Conservation (phyloP, 2,113 vertebrate genomes). For the Trachemys scripta region DNA sequence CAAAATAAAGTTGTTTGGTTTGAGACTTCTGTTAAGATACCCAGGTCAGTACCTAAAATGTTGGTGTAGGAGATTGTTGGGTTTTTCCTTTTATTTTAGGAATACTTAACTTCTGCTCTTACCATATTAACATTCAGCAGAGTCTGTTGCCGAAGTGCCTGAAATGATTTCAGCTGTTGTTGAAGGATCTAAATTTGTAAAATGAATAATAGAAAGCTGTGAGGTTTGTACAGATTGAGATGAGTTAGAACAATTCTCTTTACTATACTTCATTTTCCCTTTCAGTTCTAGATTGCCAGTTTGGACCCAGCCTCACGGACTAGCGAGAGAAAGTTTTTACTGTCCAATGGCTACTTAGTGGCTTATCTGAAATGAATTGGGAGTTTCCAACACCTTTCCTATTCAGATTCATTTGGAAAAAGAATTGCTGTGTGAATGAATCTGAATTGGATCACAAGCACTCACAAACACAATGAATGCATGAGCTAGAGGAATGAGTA, state of each 20-base stretch:
- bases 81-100: neutral
- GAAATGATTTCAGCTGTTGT: slow-evolving; percentile 74
- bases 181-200: slow-evolving; percentile 64
- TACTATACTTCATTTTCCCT: neutral
- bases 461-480: neutral
- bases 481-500: neutral
- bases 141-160: slow-evolving; percentile 73
- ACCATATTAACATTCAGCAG: slow-evolving; percentile 71
- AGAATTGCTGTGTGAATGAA: neutral
- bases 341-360: neutral
- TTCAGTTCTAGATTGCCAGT: neutral
- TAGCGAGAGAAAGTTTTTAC: neutral
- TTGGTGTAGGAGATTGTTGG: neutral
- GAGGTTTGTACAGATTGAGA: neutral
- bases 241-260: neutral
- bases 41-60: neutral
- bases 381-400: neutral
- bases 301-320: neutral
- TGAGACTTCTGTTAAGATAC: neutral
- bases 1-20: neutral
- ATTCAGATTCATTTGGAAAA: neutral
- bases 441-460: neutral
- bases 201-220: neutral
- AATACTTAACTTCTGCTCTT: slow-evolving; percentile 19
- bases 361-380: neutral